Evolutionary conservation across 2,797 vertebrate species (phyloP).

Genomic region (Lophius americanus): DNA sequence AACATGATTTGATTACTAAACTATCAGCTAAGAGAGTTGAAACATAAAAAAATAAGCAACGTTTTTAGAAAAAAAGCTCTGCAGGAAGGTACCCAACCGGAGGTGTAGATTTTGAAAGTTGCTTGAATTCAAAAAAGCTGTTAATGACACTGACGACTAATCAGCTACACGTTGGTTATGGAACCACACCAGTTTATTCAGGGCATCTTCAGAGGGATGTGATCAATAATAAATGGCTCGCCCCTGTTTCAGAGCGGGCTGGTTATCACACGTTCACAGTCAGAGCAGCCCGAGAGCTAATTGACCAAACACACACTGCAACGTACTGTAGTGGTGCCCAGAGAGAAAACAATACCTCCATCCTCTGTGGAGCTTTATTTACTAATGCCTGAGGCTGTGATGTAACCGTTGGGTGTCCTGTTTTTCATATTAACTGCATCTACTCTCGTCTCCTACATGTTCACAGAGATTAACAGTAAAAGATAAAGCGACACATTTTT

Average conservation of each 20-base stretch:
- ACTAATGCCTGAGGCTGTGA: constrained; percentile 14
- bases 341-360: background rate
- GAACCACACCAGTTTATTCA: constrained; percentile 53
- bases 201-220: constrained; percentile 61
- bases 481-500: background rate
- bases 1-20: too few relatives aligned
- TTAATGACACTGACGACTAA: constrained; percentile 23
- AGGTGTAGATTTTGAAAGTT: background rate
- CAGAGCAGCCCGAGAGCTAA: constrained; percentile 19
- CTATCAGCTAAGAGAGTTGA: too few relatives aligned
- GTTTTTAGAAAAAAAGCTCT: background rate
- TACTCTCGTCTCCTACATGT: background rate
- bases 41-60: background rate
- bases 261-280: constrained; percentile 43
- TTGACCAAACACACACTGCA: constrained; percentile 26
- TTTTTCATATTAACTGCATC: constrained; percentile 16
- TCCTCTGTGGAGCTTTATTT: constrained; percentile 11
- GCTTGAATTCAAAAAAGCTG: constrained; percentile 34
- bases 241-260: constrained; percentile 53
- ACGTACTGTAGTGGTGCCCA: background rate
- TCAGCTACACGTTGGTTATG: constrained; percentile 44
- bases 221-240: constrained; percentile 67
- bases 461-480: background rate
- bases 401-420: constrained; percentile 21
- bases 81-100: too few relatives aligned